These are phyloP conservation scores for Petaurus breviceps DNA, from an alignment of 2,113 vertebrate genomes.

Conservation along the genomic window DNA sequence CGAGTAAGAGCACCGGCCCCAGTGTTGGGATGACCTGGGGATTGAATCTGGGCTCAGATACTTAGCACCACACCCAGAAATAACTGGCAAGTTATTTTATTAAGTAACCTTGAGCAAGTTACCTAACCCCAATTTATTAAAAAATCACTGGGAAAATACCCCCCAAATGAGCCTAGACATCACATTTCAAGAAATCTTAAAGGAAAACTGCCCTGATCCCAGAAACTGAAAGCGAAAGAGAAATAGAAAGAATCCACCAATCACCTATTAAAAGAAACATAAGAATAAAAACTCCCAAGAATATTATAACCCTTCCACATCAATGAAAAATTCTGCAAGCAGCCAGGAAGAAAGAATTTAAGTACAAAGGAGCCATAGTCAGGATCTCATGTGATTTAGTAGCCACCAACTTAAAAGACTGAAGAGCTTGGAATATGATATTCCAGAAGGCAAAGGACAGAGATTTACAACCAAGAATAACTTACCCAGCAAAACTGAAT, in stretches of 20 bases:
- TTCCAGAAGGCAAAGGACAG: neutral
- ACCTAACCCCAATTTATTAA: too few relatives aligned
- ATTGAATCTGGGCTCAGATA: too few relatives aligned
- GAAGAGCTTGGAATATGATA: neutral
- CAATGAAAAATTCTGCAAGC: neutral
- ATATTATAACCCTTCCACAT: neutral
- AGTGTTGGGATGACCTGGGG: too few relatives aligned
- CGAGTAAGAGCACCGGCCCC: too few relatives aligned
- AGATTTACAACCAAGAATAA: neutral
- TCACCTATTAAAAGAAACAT: neutral
- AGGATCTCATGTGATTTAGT: neutral
- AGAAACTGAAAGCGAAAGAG: neutral
- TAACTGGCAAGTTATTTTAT: too few relatives aligned
- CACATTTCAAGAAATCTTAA: neutral
- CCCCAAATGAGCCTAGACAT: neutral
- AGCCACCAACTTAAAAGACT: neutral
- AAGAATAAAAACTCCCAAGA: neutral
- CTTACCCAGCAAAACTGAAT: neutral
- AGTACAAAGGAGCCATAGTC: neutral
- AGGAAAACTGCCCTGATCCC: neutral
- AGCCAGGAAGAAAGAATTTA: neutral
- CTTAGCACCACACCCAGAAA: too few relatives aligned
- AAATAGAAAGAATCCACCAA: neutral
- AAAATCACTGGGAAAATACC: too few relatives aligned
- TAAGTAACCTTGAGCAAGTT: too few relatives aligned